Evolutionary conservation across 2,888 invertebrate species (phyloP).

Genomic region (Seira sanloemensis): DNA sequence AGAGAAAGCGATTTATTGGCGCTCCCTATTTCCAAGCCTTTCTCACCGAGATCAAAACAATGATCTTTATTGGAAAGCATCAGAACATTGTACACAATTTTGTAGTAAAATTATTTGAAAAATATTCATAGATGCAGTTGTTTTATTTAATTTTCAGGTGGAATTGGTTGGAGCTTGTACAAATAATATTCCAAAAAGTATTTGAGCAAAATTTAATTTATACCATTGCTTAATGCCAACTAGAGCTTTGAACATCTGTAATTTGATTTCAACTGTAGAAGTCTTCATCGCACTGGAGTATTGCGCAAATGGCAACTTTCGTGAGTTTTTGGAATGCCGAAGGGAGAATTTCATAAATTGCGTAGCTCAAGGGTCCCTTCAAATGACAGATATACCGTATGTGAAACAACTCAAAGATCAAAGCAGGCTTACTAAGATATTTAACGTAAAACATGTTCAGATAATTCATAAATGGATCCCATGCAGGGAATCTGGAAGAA

Average conservation of each 20-base stretch:
- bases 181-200: slow-evolving; percentile 68
- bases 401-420: too few relatives aligned
- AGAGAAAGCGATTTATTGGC: slow-evolving; percentile 63
- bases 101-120: too few relatives aligned
- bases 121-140: neutral
- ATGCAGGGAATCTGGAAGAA: slow-evolving; percentile 38
- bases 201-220: too few relatives aligned
- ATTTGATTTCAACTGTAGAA: slow-evolving; percentile 65
- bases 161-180: slow-evolving; percentile 70
- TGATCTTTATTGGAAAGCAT: slow-evolving; percentile 67
- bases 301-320: slow-evolving; percentile 66
- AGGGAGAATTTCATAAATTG: slow-evolving; percentile 61
- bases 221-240: too few relatives aligned
- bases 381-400: slow-evolving; percentile 34
- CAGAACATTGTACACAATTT: slow-evolving; percentile 55
- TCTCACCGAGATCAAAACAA: slow-evolving; percentile 67
- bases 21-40: slow-evolving; percentile 68
- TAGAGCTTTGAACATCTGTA: too few relatives aligned
- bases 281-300: slow-evolving; percentile 66
- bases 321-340: slow-evolving; percentile 59
- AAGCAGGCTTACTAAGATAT: too few relatives aligned
- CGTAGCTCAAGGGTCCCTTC: slow-evolving; percentile 60
- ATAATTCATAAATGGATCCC: slow-evolving; percentile 30
- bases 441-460: too few relatives aligned
- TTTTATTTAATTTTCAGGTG: slow-evolving; percentile 30